A percentile compares a stretch with the other conserved stretches of the same genome.
Evolutionary conservation across 1,140 invertebrate species (phyloP).

Genomic region (Drosophila dunni): DNA sequence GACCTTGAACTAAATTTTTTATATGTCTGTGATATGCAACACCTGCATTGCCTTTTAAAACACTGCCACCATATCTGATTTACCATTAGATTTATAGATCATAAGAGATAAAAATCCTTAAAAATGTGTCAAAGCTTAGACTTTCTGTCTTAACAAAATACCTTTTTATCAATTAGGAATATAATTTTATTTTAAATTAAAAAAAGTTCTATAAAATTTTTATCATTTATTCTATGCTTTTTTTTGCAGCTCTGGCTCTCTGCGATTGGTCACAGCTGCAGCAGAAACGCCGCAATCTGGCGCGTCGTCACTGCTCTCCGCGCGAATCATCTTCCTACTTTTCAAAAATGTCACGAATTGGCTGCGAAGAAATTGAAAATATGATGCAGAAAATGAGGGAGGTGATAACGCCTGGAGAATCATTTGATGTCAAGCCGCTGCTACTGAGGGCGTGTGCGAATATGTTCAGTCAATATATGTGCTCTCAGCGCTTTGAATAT

Average conservation of each 20-base stretch:
- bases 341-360: conserved; percentile 88
- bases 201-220: too few species aligned
- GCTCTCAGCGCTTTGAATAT: conserved; percentile 89
- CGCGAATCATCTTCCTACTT: conserved; percentile 89
- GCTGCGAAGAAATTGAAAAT: conserved; percentile 86
- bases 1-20: conserved; percentile 9
- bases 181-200: too few species aligned
- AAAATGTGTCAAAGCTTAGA: too few species aligned
- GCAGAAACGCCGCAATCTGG: conserved; percentile 90
- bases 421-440: conserved; percentile 87
- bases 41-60: too few species aligned
- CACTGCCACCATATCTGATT: too few species aligned
- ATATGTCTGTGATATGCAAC: not conserved
- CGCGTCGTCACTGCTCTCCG: conserved; percentile 91
- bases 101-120: too few species aligned
- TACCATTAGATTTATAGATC: too few species aligned
- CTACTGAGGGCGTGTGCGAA: conserved; percentile 91
- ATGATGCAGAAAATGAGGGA: conserved; percentile 86
- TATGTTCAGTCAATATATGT: conserved; percentile 94
- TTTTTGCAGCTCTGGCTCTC: conserved; percentile 55
- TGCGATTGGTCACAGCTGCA: conserved; percentile 89
- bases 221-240: not conserved
- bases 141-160: too few species aligned
- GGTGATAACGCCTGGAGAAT: conserved; percentile 78
- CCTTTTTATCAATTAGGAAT: too few species aligned